Evolutionary conservation across 2,797 vertebrate species (phyloP).

Genomic region (Chelonia mydas): DNA sequence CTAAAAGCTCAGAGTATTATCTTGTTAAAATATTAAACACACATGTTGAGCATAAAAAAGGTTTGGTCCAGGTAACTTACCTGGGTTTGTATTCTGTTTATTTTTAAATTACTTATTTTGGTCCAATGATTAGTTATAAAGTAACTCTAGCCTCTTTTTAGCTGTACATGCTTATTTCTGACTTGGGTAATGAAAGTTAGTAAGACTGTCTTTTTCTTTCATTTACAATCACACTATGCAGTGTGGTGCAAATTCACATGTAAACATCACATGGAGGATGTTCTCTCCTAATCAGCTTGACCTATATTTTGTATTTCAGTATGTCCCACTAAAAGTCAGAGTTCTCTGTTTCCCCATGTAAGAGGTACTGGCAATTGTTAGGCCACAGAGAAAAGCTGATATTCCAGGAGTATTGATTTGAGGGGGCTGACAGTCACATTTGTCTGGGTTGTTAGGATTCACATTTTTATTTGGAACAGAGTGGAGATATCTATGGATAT

Average conservation of each 20-base stretch:
- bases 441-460: constrained; percentile 30
- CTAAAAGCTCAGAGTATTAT: neutral
- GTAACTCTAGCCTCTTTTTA: neutral
- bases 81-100: constrained; percentile 34
- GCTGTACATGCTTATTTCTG: constrained; percentile 4
- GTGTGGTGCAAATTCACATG: neutral
- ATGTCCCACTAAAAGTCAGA: constrained; percentile 30
- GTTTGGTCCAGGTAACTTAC: neutral
- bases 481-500: neutral
- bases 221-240: neutral
- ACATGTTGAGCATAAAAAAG: neutral
- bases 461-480: constrained; percentile 42
- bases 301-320: constrained; percentile 46
- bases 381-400: constrained; percentile 22
- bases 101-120: neutral
- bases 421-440: constrained; percentile 41
- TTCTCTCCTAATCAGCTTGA: constrained; percentile 24
- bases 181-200: constrained; percentile 32
- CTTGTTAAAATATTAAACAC: constrained; percentile 29
- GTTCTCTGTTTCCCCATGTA: neutral
- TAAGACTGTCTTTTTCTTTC: neutral
- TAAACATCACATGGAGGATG: neutral
- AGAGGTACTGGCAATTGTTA: neutral
- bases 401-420: constrained; percentile 38
- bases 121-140: neutral